Conservation (phyloP, 1,140 invertebrate genomes). For the Bombus pascuorum region DNA sequence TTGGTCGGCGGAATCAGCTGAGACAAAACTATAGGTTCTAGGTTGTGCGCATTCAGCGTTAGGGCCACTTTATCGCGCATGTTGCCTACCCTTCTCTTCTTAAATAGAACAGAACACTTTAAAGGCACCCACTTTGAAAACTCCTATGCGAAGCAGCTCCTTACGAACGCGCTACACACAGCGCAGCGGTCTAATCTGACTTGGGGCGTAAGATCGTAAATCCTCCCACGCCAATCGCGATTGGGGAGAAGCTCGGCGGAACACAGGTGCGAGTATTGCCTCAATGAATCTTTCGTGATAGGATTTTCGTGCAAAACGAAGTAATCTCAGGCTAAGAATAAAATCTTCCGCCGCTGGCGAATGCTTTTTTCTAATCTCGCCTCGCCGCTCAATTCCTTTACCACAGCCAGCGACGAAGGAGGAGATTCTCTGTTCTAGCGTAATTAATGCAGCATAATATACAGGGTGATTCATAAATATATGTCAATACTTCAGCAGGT, state of each 20-base stretch:
- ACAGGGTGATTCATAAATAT: no score
- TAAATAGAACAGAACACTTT: constrained; percentile 44
- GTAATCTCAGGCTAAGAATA: constrained; percentile 56
- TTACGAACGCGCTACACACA: constrained; percentile 52
- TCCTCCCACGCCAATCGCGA: constrained; percentile 65
- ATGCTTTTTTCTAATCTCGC: constrained; percentile 29
- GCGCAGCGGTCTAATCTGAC: constrained; percentile 61
- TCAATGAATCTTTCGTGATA: constrained; percentile 68
- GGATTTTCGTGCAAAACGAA: constrained; percentile 60
- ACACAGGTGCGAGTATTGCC: constrained; percentile 65
- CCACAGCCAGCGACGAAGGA: neutral
- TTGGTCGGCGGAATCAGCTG: neutral
- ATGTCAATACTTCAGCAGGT: no score
- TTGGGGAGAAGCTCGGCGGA: constrained; percentile 54
- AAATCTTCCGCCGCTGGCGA: constrained; percentile 44
- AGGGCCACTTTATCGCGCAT: constrained; percentile 44
- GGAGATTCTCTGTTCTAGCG: neutral
- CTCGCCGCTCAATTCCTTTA: neutral
- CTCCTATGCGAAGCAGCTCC: constrained; percentile 42
- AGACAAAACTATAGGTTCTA: constrained; percentile 59
- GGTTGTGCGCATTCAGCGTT: constrained; percentile 34
- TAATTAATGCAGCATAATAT: neutral
- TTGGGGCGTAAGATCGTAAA: constrained; percentile 67
- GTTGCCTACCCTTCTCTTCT: constrained; percentile 16
- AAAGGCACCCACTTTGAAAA: constrained; percentile 59